Evolutionary conservation across 2,888 invertebrate species (phyloP), one percentile per base, ranked within the genome.

Genomic region (Opisthograptis luteolata): DNA sequence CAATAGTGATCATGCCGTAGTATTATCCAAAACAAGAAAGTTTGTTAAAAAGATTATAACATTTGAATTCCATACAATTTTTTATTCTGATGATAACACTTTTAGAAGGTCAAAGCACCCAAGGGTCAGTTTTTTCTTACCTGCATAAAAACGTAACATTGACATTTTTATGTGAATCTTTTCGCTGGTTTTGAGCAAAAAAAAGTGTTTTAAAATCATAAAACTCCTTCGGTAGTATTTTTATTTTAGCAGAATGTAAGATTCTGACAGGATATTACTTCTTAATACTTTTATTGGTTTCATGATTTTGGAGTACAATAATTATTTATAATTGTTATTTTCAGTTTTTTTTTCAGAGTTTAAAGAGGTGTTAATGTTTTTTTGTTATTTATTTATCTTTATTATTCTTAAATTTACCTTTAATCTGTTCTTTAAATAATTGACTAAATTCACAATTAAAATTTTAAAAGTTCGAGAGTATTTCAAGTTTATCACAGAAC

Each of bases 21-120:
- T 4, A 10, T 9, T 9, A 3, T 1, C 8, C 3, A 25, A 6
- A 20, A 17, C 2, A 3, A 17, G 5, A 5, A 17, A 17, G 22
- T 22, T 25, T 9, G 10, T n/a, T n/a, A n/a, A 10, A 9, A n/a
- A 25, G 2, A 10, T 25, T 1, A 3, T 2, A 2, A 25, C 3
- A 13, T 28, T 28, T 12, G 28, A 13, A 13, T 28, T 6, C 14
- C 8, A 14, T 5, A 7, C 14, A 13, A n/a, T 0, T 1, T 24
- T 10, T 13, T 1, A 13, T 1, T 39, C 19, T 28, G 19, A 31
- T 24, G 7, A 35, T 30, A 15, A 13, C 12, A 12, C 25, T 6
- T 32, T 44, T 51, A 49, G 20, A 49, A 46, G 66, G 54, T 62
- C 62, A 62, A 66, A 43, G 58, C 59, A 55, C 66, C 46, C 34